Conservation (phyloP, 2,113 vertebrate species). For the Apistogramma diplotaenia region DNA sequence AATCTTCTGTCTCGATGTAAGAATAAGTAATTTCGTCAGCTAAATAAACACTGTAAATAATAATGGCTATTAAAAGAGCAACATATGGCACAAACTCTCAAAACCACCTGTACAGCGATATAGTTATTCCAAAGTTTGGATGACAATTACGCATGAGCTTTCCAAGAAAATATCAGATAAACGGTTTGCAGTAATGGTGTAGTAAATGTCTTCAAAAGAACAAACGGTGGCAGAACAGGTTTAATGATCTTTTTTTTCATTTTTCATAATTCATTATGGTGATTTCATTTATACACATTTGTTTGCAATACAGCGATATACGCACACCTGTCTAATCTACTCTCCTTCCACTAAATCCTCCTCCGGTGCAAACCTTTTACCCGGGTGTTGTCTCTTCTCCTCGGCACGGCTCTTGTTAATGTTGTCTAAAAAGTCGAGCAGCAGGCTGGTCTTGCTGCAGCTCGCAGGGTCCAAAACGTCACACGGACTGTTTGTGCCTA, state of each 20-base stretch:
- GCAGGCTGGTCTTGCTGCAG: constrained; percentile 78
- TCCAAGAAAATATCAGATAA: constrained; percentile 18
- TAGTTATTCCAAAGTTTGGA: constrained; percentile 3
- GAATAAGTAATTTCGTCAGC: neutral
- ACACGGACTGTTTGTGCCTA: constrained; percentile 73
- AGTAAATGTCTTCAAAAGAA: constrained; percentile 26
- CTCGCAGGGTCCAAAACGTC: constrained; percentile 68
- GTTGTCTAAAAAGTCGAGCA: constrained; percentile 81
- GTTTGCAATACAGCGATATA: constrained; percentile 47
- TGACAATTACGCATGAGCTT: constrained; percentile 49
- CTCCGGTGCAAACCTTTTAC: constrained; percentile 76
- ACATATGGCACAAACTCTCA: neutral
- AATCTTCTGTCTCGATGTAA: neutral
- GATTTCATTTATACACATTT: constrained; percentile 46
- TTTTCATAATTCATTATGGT: constrained; percentile 48
- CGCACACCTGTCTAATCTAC: constrained; percentile 53
- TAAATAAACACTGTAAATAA: neutral
- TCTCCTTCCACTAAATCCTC: constrained; percentile 71
- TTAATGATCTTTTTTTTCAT: constrained; percentile 36
- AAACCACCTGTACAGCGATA: constrained; percentile 17
- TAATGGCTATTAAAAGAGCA: neutral
- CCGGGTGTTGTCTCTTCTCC: constrained; percentile 88
- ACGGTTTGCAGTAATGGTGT: neutral
- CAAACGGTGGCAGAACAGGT: constrained; percentile 33
- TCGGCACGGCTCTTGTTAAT: constrained; percentile 73